A percentile compares a stretch with the other conserved stretches of the same genome.
These are phyloP conservation scores for Perizoma affinitatum DNA, from an alignment of 2,888 invertebrate genomes.

Conservation along the genomic window DNA sequence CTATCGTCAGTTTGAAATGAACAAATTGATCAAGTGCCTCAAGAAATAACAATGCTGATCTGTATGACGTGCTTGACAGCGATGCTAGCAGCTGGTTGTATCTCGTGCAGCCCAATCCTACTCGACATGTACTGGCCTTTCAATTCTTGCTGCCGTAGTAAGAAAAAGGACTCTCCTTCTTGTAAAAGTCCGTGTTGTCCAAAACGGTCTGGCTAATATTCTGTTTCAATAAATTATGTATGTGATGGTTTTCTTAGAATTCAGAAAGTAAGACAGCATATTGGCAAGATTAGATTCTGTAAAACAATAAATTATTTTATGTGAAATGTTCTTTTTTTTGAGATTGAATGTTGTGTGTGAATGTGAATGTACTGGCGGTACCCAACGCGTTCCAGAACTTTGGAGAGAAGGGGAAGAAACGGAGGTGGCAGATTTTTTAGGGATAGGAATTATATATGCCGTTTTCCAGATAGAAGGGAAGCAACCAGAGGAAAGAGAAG, in stretches of 20 bases:
- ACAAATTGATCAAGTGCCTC: slow-evolving; percentile 63
- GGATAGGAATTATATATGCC: too few species aligned
- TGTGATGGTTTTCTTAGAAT: slow-evolving; percentile 15
- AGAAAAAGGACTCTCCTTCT: slow-evolving; percentile 20
- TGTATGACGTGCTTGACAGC: slow-evolving; percentile 60
- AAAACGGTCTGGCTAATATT: slow-evolving; percentile 38
- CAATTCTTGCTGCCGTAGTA: slow-evolving; percentile 17
- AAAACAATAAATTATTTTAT: too few species aligned
- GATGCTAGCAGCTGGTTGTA: slow-evolving; percentile 53
- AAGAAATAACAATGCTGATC: slow-evolving; percentile 62
- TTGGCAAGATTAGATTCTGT: too few species aligned
- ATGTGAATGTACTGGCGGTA: too few species aligned
- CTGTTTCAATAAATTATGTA: slow-evolving; percentile 18
- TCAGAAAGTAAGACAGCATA: too few species aligned
- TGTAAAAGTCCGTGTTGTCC: slow-evolving; percentile 61
- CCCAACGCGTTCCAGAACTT: too few species aligned
- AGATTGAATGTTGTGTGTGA: too few species aligned
- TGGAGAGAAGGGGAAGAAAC: too few species aligned
- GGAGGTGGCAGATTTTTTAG: too few species aligned
- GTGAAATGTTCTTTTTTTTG: too few species aligned
- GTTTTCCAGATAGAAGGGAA: too few species aligned
- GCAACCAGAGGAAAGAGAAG: too few species aligned
- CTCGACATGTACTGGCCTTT: slow-evolving; percentile 53
- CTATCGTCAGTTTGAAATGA: slow-evolving; percentile 59
- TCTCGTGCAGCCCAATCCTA: slow-evolving; percentile 58